Evolutionary conservation across 2,888 invertebrate genomes (phyloP).

Genomic region (Quadroppia sp.): DNA sequence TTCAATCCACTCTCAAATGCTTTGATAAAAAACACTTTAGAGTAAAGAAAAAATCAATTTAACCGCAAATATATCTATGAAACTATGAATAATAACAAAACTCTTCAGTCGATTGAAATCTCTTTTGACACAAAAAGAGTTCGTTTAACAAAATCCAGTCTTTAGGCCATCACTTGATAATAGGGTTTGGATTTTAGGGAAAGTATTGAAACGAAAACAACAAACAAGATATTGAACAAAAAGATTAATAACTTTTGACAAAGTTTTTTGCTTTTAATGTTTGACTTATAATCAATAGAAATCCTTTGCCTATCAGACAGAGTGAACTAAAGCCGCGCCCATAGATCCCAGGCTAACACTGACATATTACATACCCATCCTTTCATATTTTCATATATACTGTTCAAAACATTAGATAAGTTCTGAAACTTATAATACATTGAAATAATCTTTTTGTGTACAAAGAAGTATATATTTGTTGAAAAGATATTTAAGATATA

Average conservation of each 20-base stretch:
- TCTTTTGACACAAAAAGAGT: no score
- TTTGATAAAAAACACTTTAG: no score
- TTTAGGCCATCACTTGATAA: not conserved
- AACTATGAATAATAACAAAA: not conserved
- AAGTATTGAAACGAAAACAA: not conserved
- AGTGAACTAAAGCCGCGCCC: slow-evolving; percentile 33
- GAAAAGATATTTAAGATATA: slow-evolving; percentile 30
- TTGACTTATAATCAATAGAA: not conserved
- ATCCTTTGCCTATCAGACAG: not conserved
- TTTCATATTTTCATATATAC: not conserved
- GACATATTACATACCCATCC: not conserved
- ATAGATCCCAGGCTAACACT: slow-evolving; percentile 1
- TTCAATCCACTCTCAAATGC: not conserved
- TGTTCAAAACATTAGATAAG: not conserved
- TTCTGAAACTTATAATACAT: not conserved
- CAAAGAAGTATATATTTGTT: slow-evolving; percentile 14
- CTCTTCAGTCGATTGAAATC: not conserved
- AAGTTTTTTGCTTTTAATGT: not conserved
- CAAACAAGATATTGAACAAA: not conserved
- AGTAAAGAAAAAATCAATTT: no score
- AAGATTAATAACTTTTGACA: slow-evolving; percentile 30
- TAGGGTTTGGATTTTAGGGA: not conserved
- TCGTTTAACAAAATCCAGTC: no score
- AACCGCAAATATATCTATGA: no score
- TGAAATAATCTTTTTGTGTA: slow-evolving; percentile 4